phyloP scores from a whole-genome alignment of 1,140 invertebrate species.

The Callitettix versicolor region DNA sequence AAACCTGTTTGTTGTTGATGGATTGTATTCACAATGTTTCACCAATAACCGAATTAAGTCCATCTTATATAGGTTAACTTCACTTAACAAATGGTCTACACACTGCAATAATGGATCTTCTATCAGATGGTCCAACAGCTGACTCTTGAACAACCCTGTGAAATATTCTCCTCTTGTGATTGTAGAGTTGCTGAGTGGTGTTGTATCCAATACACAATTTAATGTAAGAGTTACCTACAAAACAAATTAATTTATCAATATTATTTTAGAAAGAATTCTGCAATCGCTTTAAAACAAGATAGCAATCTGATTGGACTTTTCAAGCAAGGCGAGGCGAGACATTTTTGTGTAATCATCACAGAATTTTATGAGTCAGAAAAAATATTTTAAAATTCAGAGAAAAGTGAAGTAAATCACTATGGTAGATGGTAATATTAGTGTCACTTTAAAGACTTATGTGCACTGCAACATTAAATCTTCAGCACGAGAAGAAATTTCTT shows the following conservation, averaged over 20 bases:
- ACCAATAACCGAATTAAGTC: neutral
- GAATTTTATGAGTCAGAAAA: too few relatives aligned
- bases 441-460: too few relatives aligned
- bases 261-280: too few relatives aligned
- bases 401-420: too few relatives aligned
- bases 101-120: neutral
- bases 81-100: neutral
- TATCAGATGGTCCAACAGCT: conserved; percentile 23
- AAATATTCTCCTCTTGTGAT: conserved; percentile 33
- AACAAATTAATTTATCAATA: neutral
- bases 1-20: neutral
- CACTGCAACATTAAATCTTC: too few relatives aligned
- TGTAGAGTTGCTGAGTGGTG: conserved; percentile 3
- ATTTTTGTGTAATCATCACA: too few relatives aligned
- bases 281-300: too few relatives aligned
- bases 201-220: neutral
- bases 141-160: conserved; percentile 27
- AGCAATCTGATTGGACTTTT: too few relatives aligned
- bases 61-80: neutral
- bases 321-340: too few relatives aligned
- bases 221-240: neutral
- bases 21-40: neutral
- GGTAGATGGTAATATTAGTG: too few relatives aligned
- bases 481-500: too few relatives aligned
- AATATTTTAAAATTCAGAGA: too few relatives aligned